phyloP scores from a whole-genome alignment of 2,797 vertebrate species.

The Spea hammondii region DNA sequence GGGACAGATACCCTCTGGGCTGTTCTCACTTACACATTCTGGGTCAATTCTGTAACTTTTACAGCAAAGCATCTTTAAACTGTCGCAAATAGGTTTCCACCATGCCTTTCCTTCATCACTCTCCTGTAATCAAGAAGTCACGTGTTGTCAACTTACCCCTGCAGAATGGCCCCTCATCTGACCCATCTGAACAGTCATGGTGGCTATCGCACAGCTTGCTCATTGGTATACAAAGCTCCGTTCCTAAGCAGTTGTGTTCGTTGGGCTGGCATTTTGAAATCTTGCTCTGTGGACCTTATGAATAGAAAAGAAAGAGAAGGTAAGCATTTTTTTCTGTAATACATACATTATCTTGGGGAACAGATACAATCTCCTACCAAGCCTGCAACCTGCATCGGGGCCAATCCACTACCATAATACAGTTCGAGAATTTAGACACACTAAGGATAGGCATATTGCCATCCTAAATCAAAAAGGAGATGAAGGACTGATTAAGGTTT shows the following conservation, averaged over 20 bases:
- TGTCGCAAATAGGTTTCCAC: too few species aligned
- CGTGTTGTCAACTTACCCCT: conserved; percentile 72
- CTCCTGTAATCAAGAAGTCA: too few species aligned
- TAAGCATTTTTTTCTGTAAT: background rate
- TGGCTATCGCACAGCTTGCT: conserved; percentile 85
- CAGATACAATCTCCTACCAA: background rate
- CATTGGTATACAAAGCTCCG: conserved; percentile 86
- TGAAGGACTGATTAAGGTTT: too few species aligned
- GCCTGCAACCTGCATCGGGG: background rate
- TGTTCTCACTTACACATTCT: too few species aligned
- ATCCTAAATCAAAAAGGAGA: too few species aligned
- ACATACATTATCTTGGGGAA: background rate
- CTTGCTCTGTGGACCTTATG: conserved; percentile 84
- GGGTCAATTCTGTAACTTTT: too few species aligned
- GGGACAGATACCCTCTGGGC: too few species aligned
- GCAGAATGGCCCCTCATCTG: conserved; percentile 89
- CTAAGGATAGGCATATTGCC: too few species aligned
- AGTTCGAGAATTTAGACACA: too few species aligned
- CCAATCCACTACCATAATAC: too few species aligned
- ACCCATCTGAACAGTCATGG: conserved; percentile 83
- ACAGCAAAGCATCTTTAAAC: too few species aligned
- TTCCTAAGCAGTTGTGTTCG: conserved; percentile 85
- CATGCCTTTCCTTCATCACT: too few species aligned
- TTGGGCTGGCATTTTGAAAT: conserved; percentile 88
- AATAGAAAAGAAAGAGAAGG: conserved; percentile 14